Conservation (phyloP, 2,797 vertebrate genomes). For the Hapalemur alaotrensis region DNA sequence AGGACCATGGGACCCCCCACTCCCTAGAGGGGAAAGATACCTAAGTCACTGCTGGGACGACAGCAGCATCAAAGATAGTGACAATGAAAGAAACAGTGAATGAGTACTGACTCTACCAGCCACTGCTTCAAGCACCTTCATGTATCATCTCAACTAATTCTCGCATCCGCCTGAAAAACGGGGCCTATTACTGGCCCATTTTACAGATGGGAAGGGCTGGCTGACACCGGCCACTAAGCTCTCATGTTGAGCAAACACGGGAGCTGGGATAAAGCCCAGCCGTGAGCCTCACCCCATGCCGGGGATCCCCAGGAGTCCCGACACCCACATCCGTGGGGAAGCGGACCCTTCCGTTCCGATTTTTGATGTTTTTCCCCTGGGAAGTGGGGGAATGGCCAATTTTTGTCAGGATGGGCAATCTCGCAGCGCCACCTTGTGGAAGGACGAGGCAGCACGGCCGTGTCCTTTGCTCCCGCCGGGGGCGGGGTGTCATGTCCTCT, state of each 20-base stretch:
- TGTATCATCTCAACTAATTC: accelerated
- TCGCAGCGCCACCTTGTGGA: slow-evolving; percentile 20
- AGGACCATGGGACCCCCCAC: accelerated
- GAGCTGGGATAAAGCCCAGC: too few species aligned
- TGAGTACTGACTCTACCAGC: background rate
- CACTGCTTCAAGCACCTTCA: background rate
- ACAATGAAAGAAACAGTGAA: background rate
- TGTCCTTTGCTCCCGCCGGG: accelerated
- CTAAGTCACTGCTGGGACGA: background rate
- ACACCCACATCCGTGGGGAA: background rate
- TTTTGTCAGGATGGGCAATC: accelerated
- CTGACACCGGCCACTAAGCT: background rate
- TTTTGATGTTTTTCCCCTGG: background rate
- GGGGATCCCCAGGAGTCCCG: background rate
- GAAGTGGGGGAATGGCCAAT: background rate
- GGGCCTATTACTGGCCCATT: accelerated
- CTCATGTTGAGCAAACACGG: accelerated
- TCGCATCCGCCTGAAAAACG: background rate
- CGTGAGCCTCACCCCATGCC: accelerated
- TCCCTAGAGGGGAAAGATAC: too few species aligned
- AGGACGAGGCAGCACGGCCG: accelerated
- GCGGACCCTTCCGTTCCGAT: background rate
- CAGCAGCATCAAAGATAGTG: accelerated
- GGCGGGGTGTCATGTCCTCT: accelerated
- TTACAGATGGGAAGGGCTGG: too few species aligned